Percentiles rank a stretch among this genome's conserved stretches.
phyloP scores from a whole-genome alignment of 2,797 vertebrate genomes.

The Smutsia gigantea region DNA sequence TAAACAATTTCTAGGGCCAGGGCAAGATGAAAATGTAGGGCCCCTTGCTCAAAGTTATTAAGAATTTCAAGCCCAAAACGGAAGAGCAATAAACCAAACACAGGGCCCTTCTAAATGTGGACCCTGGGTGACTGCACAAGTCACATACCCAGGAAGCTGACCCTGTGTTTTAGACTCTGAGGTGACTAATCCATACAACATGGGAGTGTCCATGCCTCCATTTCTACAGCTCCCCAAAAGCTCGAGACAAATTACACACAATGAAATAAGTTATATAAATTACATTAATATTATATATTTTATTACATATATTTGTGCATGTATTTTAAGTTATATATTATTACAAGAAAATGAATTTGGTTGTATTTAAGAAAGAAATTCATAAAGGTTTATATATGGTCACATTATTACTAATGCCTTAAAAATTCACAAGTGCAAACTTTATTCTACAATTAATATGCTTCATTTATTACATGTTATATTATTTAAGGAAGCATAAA shows the following conservation, averaged over 20 bases:
- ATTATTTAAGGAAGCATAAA: neutral
- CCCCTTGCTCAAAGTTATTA: neutral
- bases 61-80: neutral
- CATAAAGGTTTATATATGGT: neutral
- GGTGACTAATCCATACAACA: neutral
- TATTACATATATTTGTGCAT: neutral
- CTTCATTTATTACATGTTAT: constrained; percentile 8
- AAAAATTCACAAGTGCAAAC: neutral
- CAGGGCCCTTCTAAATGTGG: neutral
- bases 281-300: neutral
- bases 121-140: neutral
- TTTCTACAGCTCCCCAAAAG: neutral
- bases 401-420: neutral
- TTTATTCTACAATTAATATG: neutral
- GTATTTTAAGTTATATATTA: constrained; percentile 1
- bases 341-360: neutral
- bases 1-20: neutral
- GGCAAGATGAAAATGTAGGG: neutral
- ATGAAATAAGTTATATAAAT: neutral
- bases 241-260: neutral
- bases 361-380: constrained; percentile 41
- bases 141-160: neutral
- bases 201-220: neutral
- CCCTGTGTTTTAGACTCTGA: neutral
- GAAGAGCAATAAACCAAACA: neutral